phyloP scores from a whole-genome alignment of 1,140 invertebrate species.

The Telenomus remus region DNA sequence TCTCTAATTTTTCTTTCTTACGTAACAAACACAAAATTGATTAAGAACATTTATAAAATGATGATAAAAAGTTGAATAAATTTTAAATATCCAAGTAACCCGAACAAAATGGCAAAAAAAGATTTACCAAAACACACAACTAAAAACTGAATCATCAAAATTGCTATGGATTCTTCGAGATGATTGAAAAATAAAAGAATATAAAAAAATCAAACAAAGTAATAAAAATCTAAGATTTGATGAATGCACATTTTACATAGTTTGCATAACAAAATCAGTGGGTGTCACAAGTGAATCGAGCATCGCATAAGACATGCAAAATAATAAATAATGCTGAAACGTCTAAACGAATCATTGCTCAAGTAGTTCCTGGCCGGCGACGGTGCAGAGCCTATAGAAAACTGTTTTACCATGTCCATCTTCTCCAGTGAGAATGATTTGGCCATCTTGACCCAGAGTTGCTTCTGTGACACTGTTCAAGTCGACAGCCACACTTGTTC shows the following conservation, averaged over 20 bases:
- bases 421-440: constrained; percentile 95
- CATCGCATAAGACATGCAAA: constrained; percentile 72
- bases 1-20: too few relatives aligned
- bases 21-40: neutral
- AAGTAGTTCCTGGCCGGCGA: constrained; percentile 75
- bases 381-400: constrained; percentile 77
- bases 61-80: neutral
- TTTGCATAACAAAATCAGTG: constrained; percentile 60
- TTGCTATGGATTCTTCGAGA: constrained; percentile 39
- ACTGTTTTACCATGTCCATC: constrained; percentile 89
- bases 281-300: constrained; percentile 66
- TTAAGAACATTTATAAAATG: neutral
- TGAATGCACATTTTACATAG: constrained; percentile 52
- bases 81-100: constrained; percentile 12
- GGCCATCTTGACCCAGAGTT: constrained; percentile 91
- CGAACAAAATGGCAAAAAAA: constrained; percentile 33
- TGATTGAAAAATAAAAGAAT: neutral
- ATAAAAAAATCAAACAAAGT: constrained; percentile 12
- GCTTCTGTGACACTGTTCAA: constrained; percentile 91
- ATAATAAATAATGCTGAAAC: constrained; percentile 66
- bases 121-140: constrained; percentile 1
- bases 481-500: constrained; percentile 85
- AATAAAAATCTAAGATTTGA: constrained; percentile 15
- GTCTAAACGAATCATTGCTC: constrained; percentile 71
- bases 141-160: constrained; percentile 6